phyloP scores from a whole-genome alignment of 1,140 invertebrate genomes.

The Drosophila navojoa region DNA sequence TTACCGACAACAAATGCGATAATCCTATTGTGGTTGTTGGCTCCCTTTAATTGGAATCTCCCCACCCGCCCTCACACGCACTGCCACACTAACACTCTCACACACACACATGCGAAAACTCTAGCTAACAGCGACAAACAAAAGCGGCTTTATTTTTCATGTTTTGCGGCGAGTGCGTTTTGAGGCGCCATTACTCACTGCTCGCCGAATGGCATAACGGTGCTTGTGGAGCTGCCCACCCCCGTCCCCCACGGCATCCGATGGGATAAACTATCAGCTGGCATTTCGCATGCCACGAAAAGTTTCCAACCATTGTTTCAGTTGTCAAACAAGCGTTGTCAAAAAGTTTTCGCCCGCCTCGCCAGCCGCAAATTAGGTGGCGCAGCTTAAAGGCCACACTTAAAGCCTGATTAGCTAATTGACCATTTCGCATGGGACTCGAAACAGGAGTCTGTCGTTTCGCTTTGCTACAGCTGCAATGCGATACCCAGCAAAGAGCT shows the following conservation, averaged over 20 bases:
- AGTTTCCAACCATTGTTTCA: slow-evolving; percentile 65
- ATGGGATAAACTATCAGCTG: slow-evolving; percentile 51
- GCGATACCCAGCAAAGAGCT: too few relatives aligned
- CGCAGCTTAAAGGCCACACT: slow-evolving; percentile 37
- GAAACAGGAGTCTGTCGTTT: too few relatives aligned
- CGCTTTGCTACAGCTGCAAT: too few relatives aligned
- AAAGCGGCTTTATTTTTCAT: slow-evolving; percentile 75
- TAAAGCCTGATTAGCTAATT: slow-evolving; percentile 69
- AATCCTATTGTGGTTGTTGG: slow-evolving; percentile 74
- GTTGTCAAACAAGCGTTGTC: slow-evolving; percentile 65
- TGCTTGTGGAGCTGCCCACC: not conserved
- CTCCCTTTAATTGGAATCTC: slow-evolving; percentile 61
- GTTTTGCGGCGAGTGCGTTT: slow-evolving; percentile 76
- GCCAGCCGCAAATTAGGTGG: slow-evolving; percentile 41
- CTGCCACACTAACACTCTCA: slow-evolving; percentile 22
- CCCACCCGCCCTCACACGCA: slow-evolving; percentile 32
- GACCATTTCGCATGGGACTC: slow-evolving; percentile 52
- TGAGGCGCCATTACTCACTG: slow-evolving; percentile 79
- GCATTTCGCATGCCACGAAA: slow-evolving; percentile 26
- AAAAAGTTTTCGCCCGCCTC: slow-evolving; percentile 28
- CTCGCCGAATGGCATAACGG: slow-evolving; percentile 43
- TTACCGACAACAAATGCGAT: slow-evolving; percentile 58
- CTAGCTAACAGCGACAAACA: slow-evolving; percentile 48
- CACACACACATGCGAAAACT: slow-evolving; percentile 12
- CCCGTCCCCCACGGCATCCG: too few relatives aligned